Evolutionary conservation across 2,888 invertebrate genomes (phyloP).

Genomic region (Bembecia ichneumoniformis): DNA sequence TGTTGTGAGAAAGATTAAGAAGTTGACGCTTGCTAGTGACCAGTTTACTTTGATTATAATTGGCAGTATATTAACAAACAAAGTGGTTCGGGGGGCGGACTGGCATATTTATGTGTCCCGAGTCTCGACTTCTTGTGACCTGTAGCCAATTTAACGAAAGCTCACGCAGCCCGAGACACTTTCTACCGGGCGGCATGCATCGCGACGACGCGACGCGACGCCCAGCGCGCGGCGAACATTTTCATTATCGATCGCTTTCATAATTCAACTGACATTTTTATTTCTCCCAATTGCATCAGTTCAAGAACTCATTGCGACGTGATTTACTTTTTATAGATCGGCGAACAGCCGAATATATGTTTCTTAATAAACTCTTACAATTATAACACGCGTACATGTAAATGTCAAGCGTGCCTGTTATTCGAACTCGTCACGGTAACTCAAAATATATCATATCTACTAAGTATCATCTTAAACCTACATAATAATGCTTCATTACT

Average conservation of each 20-base stretch:
- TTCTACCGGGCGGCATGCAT: conserved; percentile 51
- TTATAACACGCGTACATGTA: no score
- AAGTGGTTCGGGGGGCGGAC: conserved; percentile 59
- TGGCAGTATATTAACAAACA: conserved; percentile 65
- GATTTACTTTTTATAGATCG: not conserved
- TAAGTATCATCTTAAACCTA: no score
- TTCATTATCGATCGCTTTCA: conserved; percentile 68
- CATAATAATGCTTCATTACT: no score
- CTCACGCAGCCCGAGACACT: conserved; percentile 61
- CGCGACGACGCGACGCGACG: no score
- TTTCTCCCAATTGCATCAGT: conserved; percentile 50
- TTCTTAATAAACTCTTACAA: no score
- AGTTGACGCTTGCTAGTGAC: conserved; percentile 50
- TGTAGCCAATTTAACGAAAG: conserved; percentile 62
- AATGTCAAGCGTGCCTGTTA: no score
- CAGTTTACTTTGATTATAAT: conserved; percentile 54
- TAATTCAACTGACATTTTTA: conserved; percentile 69
- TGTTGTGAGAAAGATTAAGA: conserved; percentile 49
- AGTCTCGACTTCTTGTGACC: conserved; percentile 42
- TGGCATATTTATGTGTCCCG: conserved; percentile 64
- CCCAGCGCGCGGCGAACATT: conserved; percentile 37
- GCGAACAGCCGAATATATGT: no score
- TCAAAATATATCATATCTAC: no score
- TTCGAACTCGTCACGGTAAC: no score
- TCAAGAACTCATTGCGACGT: not conserved